phyloP scores from a whole-genome alignment of 2,888 invertebrate genomes.

The Orthosia cruda region DNA sequence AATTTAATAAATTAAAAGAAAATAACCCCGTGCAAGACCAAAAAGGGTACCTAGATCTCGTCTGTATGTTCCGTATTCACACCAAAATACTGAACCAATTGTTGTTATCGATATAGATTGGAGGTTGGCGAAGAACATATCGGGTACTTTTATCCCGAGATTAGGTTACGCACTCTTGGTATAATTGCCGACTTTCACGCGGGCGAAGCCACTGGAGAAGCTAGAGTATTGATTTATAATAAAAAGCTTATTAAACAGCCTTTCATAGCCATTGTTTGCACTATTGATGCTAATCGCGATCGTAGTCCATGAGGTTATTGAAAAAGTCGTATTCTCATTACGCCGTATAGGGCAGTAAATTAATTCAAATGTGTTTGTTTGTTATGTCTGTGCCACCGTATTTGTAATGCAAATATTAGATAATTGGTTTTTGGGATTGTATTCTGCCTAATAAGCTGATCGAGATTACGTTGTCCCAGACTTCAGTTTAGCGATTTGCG shows the following conservation, averaged over 20 bases:
- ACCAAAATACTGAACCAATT: no score
- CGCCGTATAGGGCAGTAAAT: constrained; percentile 49
- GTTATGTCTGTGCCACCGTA: constrained; percentile 35
- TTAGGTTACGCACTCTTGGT: no score
- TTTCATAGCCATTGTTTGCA: constrained; percentile 48
- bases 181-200: neutral
- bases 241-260: constrained; percentile 28
- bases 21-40: no score
- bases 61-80: neutral
- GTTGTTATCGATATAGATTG: no score
- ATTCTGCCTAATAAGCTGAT: constrained; percentile 21
- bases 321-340: constrained; percentile 57
- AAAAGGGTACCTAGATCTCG: no score
- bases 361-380: constrained; percentile 59
- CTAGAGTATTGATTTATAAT: constrained; percentile 27
- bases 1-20: no score
- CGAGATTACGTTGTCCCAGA: no score
- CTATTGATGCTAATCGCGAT: constrained; percentile 36
- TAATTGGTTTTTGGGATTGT: neutral
- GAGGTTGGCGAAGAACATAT: no score
- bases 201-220: no score
- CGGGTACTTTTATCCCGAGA: no score
- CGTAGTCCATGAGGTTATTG: constrained; percentile 31
- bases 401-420: constrained; percentile 44
- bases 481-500: neutral